Percentiles rank a stretch among this genome's conserved stretches.
These are phyloP conservation scores for Scomberomorus guttatus DNA, from an alignment of 2,797 vertebrate species.

Conservation along the genomic window DNA sequence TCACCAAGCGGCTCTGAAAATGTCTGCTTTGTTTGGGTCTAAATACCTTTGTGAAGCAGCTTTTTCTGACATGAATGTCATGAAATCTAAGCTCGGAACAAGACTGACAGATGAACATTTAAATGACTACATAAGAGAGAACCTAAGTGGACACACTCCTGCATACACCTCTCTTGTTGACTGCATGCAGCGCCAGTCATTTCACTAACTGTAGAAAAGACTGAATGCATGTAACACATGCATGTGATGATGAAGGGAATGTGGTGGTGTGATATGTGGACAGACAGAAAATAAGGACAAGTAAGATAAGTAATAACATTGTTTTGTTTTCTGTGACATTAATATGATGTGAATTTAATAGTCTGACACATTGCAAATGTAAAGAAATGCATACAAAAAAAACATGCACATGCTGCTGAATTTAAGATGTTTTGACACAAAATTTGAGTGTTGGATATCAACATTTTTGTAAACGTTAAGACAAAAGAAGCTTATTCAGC, in stretches of 20 bases:
- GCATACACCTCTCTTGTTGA: background rate
- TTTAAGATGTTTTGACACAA: background rate
- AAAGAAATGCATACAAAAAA: no score
- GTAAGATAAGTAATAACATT: background rate
- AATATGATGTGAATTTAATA: background rate
- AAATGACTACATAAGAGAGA: background rate
- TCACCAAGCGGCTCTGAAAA: constrained; percentile 30
- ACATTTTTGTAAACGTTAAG: constrained; percentile 10
- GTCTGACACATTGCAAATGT: background rate
- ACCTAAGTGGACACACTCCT: background rate
- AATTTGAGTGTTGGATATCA: constrained; percentile 1
- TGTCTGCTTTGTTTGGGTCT: constrained; percentile 17
- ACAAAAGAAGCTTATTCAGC: constrained; percentile 26
- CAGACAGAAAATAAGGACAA: no score
- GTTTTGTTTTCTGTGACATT: constrained; percentile 3
- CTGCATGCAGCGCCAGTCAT: background rate
- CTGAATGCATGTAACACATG: no score
- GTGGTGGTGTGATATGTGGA: no score
- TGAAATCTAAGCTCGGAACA: background rate
- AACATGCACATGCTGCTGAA: no score
- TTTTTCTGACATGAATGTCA: background rate
- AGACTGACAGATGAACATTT: background rate
- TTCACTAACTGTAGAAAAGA: background rate
- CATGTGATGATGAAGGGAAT: background rate
- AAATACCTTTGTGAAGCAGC: no score